Evolutionary conservation across 2,797 vertebrate species (phyloP).

Genomic region (Cheracebus regulus): DNA sequence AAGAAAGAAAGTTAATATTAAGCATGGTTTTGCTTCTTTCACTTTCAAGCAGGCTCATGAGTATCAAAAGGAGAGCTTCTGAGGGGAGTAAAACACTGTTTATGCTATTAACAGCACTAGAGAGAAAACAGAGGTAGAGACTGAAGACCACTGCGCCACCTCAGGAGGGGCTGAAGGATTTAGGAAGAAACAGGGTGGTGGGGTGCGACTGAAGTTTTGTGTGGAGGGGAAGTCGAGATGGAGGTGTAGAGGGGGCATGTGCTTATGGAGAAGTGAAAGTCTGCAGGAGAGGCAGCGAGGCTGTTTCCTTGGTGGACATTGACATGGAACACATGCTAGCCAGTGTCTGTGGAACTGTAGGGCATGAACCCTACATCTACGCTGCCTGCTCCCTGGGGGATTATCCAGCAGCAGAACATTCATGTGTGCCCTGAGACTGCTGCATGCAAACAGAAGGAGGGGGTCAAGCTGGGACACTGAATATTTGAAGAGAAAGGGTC

Average conservation of each 20-base stretch:
- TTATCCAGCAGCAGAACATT: neutral
- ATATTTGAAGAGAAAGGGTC: neutral
- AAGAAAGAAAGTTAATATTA: neutral
- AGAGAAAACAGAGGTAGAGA: neutral
- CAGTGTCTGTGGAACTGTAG: neutral
- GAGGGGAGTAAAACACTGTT: neutral
- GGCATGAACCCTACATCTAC: neutral
- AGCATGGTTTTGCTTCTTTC: neutral
- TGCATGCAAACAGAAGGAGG: neutral
- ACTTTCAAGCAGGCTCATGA: neutral
- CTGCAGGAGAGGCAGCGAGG: neutral
- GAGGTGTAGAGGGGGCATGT: too few relatives aligned
- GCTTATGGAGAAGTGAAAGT: neutral
- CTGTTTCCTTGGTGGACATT: neutral
- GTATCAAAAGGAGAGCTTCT: neutral
- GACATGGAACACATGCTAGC: neutral
- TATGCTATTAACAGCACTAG: neutral
- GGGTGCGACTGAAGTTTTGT: neutral
- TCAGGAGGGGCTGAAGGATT: neutral
- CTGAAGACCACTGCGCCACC: neutral
- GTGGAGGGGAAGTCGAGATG: neutral
- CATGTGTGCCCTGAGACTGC: neutral
- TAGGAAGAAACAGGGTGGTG: neutral
- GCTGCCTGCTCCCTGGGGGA: neutral
- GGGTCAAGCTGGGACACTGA: too few relatives aligned